Evolutionary conservation across 2,797 vertebrate species (phyloP).

Genomic region (Eulemur albifrons): DNA sequence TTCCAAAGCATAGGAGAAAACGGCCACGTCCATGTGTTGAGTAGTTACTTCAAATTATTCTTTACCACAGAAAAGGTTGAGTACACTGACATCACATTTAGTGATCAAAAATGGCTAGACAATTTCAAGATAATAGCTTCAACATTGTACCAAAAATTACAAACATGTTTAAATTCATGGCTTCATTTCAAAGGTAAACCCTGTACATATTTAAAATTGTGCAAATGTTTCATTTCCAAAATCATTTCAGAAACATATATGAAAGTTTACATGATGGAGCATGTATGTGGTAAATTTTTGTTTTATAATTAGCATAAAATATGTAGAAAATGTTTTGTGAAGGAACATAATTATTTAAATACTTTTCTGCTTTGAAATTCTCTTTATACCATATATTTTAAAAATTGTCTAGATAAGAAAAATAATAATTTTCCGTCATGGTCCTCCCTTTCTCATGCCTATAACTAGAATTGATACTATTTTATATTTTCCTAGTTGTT

Average conservation of each 20-base stretch:
- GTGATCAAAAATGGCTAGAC: background rate
- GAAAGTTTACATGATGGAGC: background rate
- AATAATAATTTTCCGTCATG: background rate
- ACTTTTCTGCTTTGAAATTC: background rate
- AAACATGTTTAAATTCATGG: background rate
- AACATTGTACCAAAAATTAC: background rate
- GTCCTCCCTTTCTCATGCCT: background rate
- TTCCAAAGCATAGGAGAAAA: background rate
- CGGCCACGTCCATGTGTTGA: background rate
- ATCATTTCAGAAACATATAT: background rate
- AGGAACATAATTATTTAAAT: background rate
- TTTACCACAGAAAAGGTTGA: background rate
- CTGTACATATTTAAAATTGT: background rate
- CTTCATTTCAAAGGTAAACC: background rate
- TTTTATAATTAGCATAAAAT: background rate
- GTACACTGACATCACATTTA: background rate
- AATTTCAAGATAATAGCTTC: background rate
- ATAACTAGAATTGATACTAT: background rate
- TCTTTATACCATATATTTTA: background rate
- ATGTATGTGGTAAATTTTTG: background rate
- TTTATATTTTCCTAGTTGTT: background rate
- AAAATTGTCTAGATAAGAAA: background rate
- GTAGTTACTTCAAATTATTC: background rate
- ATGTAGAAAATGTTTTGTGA: background rate
- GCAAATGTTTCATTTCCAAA: background rate